Percentiles rank a stretch among this genome's conserved stretches.
Conservation (phyloP, 1,140 invertebrate species). For the Varroa destructor region DNA sequence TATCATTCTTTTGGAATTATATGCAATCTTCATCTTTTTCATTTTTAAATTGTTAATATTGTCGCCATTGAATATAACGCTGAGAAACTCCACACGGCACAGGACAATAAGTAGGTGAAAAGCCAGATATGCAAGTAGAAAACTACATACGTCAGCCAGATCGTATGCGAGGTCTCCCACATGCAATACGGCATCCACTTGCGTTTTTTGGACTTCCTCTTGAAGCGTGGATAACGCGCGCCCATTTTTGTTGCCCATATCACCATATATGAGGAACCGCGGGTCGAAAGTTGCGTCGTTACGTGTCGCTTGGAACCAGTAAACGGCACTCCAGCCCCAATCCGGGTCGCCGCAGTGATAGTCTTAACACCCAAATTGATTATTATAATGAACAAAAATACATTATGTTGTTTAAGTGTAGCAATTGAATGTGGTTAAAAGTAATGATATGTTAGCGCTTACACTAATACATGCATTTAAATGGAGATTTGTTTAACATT, state of each 20-base stretch:
- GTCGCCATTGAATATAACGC: no score
- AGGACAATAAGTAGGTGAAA: no score
- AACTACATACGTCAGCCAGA: conserved; percentile 56
- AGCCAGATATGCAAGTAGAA: no score
- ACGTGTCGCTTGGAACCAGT: conserved; percentile 39
- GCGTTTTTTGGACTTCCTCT: conserved; percentile 39
- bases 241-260: conserved; percentile 46
- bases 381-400: no score
- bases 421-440: background rate
- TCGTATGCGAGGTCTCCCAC: conserved; percentile 81
- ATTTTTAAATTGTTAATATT: no score
- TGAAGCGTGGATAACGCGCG: conserved; percentile 43
- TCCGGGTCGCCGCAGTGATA: conserved; percentile 41
- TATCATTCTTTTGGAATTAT: no score
- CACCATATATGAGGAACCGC: conserved; percentile 45
- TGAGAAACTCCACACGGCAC: no score
- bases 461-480: background rate
- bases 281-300: conserved; percentile 41
- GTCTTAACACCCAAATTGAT: conserved; percentile 35
- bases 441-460: background rate
- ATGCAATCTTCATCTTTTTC: no score
- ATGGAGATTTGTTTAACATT: no score
- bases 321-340: conserved; percentile 42
- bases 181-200: conserved; percentile 47
- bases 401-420: no score